Evolutionary conservation across 2,888 invertebrate genomes (phyloP).

Genomic region (Hoplodrina blanda): DNA sequence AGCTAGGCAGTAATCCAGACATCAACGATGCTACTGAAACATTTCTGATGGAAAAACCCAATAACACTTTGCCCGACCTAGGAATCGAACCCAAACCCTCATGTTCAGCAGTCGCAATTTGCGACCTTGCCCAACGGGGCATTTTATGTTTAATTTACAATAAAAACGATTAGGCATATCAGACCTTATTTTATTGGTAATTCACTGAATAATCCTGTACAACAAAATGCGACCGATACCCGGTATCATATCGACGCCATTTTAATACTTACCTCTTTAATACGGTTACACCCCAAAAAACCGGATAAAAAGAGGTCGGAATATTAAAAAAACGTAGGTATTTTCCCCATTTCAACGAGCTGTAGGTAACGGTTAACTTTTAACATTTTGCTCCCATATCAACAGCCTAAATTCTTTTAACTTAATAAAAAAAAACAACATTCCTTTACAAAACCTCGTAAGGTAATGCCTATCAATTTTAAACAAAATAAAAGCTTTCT

Average conservation of each 20-base stretch:
- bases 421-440: conserved; percentile 29
- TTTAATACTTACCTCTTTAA: conserved; percentile 8
- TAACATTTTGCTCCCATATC: conserved; percentile 21
- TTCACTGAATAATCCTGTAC: background rate
- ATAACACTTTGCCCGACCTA: no score
- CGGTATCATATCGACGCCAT: background rate
- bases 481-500: conserved; percentile 62
- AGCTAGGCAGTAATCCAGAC: no score
- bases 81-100: no score
- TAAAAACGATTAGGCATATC: background rate
- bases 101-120: no score
- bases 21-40: no score
- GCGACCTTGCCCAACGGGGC: no score
- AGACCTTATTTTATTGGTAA: background rate
- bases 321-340: conserved; percentile 15
- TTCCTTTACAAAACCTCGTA: conserved; percentile 28
- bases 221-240: background rate
- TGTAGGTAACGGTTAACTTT: conserved; percentile 30
- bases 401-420: conserved; percentile 15
- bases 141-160: no score
- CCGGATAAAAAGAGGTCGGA: conserved; percentile 16
- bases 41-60: no score
- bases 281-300: background rate
- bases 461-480: conserved; percentile 52
- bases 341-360: background rate